phyloP scores from a whole-genome alignment of 2,888 invertebrate species.

The Belgica antarctica region DNA sequence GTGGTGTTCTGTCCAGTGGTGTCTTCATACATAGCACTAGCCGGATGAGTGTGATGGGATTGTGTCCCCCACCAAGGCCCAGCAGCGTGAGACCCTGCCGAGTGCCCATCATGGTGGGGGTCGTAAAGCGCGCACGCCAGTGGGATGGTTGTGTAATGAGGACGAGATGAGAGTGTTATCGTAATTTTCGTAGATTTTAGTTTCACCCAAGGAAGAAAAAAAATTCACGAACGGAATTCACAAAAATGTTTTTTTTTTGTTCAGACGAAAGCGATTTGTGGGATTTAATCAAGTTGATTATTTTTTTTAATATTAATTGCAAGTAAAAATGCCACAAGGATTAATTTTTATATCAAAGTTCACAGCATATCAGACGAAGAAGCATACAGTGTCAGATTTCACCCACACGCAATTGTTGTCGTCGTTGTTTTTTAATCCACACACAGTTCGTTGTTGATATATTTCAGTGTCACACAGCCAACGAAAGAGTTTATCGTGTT shows the following conservation, averaged over 20 bases:
- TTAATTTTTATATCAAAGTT: not conserved
- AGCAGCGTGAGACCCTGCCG: slow-evolving; percentile 58
- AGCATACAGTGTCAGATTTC: not conserved
- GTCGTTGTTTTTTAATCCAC: not conserved
- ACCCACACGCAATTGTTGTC: slow-evolving; percentile 1
- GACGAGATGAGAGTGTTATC: slow-evolving; percentile 57
- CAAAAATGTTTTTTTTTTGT: not conserved
- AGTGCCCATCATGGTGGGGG: slow-evolving; percentile 59
- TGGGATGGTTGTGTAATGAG: slow-evolving; percentile 56
- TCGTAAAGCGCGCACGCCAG: slow-evolving; percentile 58
- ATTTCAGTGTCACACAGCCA: not conserved
- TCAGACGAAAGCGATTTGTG: not conserved
- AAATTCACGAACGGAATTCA: not conserved
- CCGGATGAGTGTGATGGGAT: slow-evolving; percentile 58
- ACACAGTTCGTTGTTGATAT: not conserved
- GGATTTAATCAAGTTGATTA: not conserved
- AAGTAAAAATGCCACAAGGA: not conserved
- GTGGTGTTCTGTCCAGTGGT: slow-evolving; percentile 50
- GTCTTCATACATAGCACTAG: slow-evolving; percentile 61
- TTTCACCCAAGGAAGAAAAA: not conserved
- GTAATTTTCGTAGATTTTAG: slow-evolving; percentile 55
- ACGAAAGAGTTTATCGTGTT: not conserved
- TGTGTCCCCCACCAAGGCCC: slow-evolving; percentile 58
- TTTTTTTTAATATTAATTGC: not conserved
- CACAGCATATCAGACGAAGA: not conserved